Evolutionary conservation across 2,113 vertebrate species (phyloP), one percentile per base, ranked within the genome.

Genomic region (Polypterus senegalus): DNA sequence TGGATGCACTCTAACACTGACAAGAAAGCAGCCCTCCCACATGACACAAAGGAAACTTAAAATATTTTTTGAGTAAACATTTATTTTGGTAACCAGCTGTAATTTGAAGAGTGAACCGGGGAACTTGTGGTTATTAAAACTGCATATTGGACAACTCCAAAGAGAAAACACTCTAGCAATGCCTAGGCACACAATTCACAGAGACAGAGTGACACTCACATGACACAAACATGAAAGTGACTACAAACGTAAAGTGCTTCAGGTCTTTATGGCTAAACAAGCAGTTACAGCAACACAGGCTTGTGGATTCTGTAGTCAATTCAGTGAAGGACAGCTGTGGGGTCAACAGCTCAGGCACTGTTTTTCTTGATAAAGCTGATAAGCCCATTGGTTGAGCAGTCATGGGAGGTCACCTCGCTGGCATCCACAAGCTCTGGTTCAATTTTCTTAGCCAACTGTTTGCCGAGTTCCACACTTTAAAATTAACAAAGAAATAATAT

Each of bases 281-380:
- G 70, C 68, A 72, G 54, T 68, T 68, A 61, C 78, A 74, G 74
- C 67, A 74, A 71, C 59, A 58, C 48, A 7, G 70, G 61, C 63
- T 54, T 70, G 62, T 7, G 66, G 64, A 69, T 72, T 74, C 1
- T 7, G 64, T 66, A 47, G 56, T 59, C 48, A 47, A 62, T 66
- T 60, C 59, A 71, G 63, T 69, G 8, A 46, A 5, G 46, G 9
- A 61, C 66, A 49, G 58, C 74, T 43, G 9, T 7, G 27, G 7
- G 57, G 47, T 4, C 44, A 1, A 58, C 59, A 44, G 1, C 6
- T 93, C 76, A 83, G 73, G 78, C 81, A 48, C 81, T 83, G 76
- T 97, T 89, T 64, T 92, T 87, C 80, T 98, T 97, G 79, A 97
- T 89, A 86, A 98, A 99, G 76, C 27, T 83, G 78, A 99, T 97